Conservation (phyloP, 1,140 invertebrate genomes). For the Ceratina australensis region DNA sequence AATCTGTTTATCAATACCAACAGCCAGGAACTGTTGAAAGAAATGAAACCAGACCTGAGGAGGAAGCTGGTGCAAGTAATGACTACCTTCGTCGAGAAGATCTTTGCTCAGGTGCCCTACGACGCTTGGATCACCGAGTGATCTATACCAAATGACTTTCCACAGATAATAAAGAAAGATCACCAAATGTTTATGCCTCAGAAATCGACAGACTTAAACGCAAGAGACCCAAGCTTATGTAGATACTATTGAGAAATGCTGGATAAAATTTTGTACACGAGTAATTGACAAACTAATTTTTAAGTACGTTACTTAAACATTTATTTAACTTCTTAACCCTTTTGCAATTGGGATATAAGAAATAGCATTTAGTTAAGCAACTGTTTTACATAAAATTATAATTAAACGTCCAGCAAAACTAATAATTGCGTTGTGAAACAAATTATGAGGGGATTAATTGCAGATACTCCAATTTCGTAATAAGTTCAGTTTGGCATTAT, state of each 20-base stretch:
- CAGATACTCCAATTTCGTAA: too few relatives aligned
- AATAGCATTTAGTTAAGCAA: too few relatives aligned
- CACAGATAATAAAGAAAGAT: too few relatives aligned
- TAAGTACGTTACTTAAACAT: not conserved
- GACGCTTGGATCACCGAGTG: conserved; percentile 85
- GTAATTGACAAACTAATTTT: not conserved
- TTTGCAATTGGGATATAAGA: not conserved
- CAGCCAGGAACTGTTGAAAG: conserved; percentile 88
- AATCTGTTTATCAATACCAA: conserved; percentile 93
- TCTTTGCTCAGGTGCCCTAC: conserved; percentile 88
- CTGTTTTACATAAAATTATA: too few relatives aligned
- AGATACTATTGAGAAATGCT: too few relatives aligned
- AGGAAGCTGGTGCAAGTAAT: conserved; percentile 87
- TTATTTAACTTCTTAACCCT: not conserved
- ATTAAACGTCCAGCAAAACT: too few relatives aligned
- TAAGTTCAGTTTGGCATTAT: too few relatives aligned
- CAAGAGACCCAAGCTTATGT: not conserved
- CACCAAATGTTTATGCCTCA: not conserved
- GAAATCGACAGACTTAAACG: not conserved
- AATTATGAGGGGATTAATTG: too few relatives aligned
- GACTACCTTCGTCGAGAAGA: conserved; percentile 86
- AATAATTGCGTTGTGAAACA: too few relatives aligned
- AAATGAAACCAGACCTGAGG: conserved; percentile 92
- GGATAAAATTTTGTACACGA: too few relatives aligned
- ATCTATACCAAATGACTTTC: not conserved